Percentiles rank a stretch among this genome's conserved stretches.
These are phyloP conservation scores for Zaprionus lachaisei DNA, from an alignment of 1,140 invertebrate species.

Conservation along the genomic window DNA sequence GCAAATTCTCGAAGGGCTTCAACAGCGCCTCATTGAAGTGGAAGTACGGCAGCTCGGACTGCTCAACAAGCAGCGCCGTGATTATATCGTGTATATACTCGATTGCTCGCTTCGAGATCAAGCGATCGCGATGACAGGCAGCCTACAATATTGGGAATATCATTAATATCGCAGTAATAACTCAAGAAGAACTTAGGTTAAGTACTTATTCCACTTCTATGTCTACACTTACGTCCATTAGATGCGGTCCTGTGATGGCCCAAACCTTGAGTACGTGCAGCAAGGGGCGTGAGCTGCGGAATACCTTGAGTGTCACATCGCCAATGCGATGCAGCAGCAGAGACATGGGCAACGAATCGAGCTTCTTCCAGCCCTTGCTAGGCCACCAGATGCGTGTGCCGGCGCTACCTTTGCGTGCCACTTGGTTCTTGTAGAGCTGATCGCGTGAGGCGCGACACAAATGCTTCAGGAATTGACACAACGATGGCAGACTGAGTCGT, in stretches of 20 bases:
- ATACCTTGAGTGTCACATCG: conserved; percentile 94
- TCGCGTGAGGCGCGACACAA: conserved; percentile 92
- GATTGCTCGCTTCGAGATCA: conserved; percentile 96
- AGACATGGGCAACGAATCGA: conserved; percentile 84
- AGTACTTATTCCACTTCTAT: not conserved
- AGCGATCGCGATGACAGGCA: conserved; percentile 94
- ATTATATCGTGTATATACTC: conserved; percentile 96
- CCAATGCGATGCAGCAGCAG: conserved; percentile 92
- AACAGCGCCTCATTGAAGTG: conserved; percentile 97
- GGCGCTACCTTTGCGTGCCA: conserved; percentile 85
- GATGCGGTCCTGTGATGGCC: conserved; percentile 95
- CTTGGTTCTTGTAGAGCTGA: conserved; percentile 88
- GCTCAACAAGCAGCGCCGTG: conserved; percentile 93
- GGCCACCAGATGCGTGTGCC: conserved; percentile 83
- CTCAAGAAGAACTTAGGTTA: too few species aligned
- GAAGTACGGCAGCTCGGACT: conserved; percentile 95
- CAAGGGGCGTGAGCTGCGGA: conserved; percentile 93
- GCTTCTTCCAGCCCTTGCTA: conserved; percentile 84
- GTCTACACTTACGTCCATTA: conserved; percentile 91
- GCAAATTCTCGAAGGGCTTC: conserved; percentile 97
- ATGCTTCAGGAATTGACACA: conserved; percentile 92
- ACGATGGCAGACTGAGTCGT: conserved; percentile 92
- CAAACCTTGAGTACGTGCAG: conserved; percentile 96
- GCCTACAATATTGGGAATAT: conserved; percentile 83
- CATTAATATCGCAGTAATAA: too few species aligned